Percentiles rank a stretch among this genome's conserved stretches.
Conservation (phyloP, 1,140 invertebrate genomes). For the Drosophila pseudoananassae region DNA sequence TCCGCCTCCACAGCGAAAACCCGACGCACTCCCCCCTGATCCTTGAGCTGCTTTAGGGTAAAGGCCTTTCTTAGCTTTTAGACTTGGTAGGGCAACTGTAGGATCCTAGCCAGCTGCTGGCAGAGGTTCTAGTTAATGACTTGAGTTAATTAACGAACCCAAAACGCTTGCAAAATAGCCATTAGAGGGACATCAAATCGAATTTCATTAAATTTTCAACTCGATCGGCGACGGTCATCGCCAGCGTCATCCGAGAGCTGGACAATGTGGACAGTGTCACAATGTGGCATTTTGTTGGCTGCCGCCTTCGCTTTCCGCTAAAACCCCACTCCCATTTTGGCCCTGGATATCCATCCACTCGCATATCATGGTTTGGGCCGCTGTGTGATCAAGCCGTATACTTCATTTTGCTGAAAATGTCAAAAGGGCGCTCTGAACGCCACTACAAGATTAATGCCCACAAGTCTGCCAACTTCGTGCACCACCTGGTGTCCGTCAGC, state of each 20-base stretch:
- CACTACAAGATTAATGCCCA: slow-evolving; percentile 91
- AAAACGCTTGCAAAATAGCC: slow-evolving; percentile 43
- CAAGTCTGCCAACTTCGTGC: slow-evolving; percentile 92
- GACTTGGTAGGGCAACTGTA: slow-evolving; percentile 55
- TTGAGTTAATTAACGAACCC: slow-evolving; percentile 54
- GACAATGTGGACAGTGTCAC: not conserved
- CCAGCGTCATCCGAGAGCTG: slow-evolving; percentile 27
- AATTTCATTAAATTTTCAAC: slow-evolving; percentile 70
- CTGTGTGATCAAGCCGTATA: too few species aligned
- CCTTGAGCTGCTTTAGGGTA: slow-evolving; percentile 12
- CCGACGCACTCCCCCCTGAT: slow-evolving; percentile 52
- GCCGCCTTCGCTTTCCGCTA: not conserved
- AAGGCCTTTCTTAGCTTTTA: slow-evolving; percentile 44
- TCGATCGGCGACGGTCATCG: slow-evolving; percentile 16
- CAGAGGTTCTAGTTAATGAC: slow-evolving; percentile 43
- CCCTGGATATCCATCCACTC: not conserved
- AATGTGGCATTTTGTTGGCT: slow-evolving; percentile 69
- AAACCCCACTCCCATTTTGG: too few species aligned
- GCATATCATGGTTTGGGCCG: slow-evolving; percentile 23
- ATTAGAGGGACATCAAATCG: slow-evolving; percentile 54
- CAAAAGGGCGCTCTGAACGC: slow-evolving; percentile 89
- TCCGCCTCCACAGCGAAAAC: slow-evolving; percentile 41
- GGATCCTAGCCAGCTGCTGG: slow-evolving; percentile 21
- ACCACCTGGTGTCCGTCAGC: slow-evolving; percentile 90
- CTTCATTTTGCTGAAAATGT: too few species aligned